Conservation (phyloP, 2,888 invertebrate genomes). For the Podotricha telesiphe region DNA sequence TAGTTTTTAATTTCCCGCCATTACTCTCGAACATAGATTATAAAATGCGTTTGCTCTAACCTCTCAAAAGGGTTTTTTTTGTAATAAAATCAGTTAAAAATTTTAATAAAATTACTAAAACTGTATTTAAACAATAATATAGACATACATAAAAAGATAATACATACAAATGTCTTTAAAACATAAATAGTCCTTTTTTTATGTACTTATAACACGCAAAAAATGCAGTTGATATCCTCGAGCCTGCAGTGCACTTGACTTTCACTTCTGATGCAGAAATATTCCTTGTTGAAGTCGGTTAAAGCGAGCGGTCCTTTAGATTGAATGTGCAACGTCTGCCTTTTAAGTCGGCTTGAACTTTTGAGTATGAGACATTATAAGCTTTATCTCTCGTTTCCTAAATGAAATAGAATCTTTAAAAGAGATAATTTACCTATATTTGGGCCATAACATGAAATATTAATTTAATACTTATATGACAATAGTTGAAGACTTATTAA, state of each 20-base stretch:
- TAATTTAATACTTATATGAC: neutral
- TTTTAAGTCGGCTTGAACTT: slow-evolving; percentile 19
- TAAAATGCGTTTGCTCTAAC: too few relatives aligned
- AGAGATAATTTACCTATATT: neutral
- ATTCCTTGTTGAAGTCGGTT: slow-evolving; percentile 13
- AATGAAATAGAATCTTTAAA: neutral
- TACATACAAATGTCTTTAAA: too few relatives aligned
- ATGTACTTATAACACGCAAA: neutral
- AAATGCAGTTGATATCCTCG: neutral
- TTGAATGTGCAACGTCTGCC: slow-evolving; percentile 8
- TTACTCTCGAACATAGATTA: too few relatives aligned
- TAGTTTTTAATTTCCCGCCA: too few relatives aligned
- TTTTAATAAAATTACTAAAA: neutral
- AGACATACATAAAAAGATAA: too few relatives aligned
- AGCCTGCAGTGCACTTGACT: slow-evolving; percentile 1
- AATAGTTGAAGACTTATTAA: neutral
- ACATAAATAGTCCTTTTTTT: neutral
- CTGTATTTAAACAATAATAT: too few relatives aligned
- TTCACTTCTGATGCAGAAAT: slow-evolving; percentile 8
- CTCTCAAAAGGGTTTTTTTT: too few relatives aligned
- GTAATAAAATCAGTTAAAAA: too few relatives aligned
- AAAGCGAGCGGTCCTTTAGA: neutral
- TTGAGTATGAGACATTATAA: slow-evolving; percentile 1
- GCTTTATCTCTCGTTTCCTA: neutral
- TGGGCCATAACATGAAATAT: neutral